These are phyloP conservation scores for Steromphala cineraria DNA, from an alignment of 2,888 invertebrate genomes.

Conservation along the genomic window DNA sequence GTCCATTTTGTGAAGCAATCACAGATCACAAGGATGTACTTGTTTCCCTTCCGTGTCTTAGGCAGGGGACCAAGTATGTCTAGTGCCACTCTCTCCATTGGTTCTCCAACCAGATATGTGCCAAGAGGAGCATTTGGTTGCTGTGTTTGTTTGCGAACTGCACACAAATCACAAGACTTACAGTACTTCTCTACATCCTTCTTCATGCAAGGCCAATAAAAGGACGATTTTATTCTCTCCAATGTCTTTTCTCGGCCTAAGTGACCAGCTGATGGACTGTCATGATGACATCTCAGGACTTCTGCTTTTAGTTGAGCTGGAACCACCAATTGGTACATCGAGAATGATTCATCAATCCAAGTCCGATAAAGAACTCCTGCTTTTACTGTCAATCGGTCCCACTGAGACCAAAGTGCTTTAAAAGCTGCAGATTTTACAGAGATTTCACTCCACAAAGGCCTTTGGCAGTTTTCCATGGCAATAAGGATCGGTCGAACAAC, in stretches of 20 bases:
- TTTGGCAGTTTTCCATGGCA: too few species aligned
- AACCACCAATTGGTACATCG: neutral
- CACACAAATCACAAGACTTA: neutral
- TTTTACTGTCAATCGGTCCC: too few species aligned
- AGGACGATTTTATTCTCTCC: slow-evolving; percentile 1
- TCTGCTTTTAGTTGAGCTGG: neutral
- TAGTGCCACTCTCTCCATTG: slow-evolving; percentile 21
- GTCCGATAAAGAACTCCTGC: too few species aligned
- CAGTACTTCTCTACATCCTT: neutral
- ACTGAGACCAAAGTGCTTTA: too few species aligned
- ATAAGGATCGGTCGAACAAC: too few species aligned
- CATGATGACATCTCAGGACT: slow-evolving; percentile 13
- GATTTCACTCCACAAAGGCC: too few species aligned
- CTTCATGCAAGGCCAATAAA: slow-evolving; percentile 14
- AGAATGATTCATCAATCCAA: too few species aligned
- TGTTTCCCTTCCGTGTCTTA: slow-evolving; percentile 6
- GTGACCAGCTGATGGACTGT: slow-evolving; percentile 22
- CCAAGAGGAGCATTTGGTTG: neutral
- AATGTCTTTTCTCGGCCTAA: slow-evolving; percentile 7
- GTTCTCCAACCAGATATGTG: neutral
- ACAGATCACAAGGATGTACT: slow-evolving; percentile 10
- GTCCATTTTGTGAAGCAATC: slow-evolving; percentile 29
- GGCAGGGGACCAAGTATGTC: slow-evolving; percentile 20
- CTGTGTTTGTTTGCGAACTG: neutral
- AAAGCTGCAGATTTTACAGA: too few species aligned